Base-by-base conservation (phyloP, 2,113 vertebrate species). In the Bubalus kerabau region DNA sequence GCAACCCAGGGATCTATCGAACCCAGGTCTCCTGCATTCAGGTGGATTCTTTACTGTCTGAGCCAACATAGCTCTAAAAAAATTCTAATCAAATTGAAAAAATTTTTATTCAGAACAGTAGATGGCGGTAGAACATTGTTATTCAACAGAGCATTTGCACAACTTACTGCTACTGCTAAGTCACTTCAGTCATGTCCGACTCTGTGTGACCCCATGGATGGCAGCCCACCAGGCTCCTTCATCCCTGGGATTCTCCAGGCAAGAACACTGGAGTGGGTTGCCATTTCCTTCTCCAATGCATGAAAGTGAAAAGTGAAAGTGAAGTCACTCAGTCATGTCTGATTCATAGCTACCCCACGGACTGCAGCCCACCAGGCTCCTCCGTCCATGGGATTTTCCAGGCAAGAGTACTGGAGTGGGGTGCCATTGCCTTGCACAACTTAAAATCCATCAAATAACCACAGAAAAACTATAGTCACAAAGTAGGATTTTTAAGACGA, bases 91-190 rank as follows among this genome's bases (percentile, higher is more conserved):
- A 46, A 97, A 78, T 46, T 43, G 17, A 80, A 64, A 74, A 40
- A 13, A 7, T 7, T 28, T 71, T 43, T 78, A 78, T 60, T 84
- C 14, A 23, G 17, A 67, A 91, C 98, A 96, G 94, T 91, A 98
- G 98, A n/a, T 96, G 97, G 97, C 97, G 19, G 92, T 74, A 97
- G 81, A 92, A 62, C 21, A 88, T 76, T 13, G 13, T 67, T 87
- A 80, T 82, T 94, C 16, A 23, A 23, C 46, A 56, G 36, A 89
- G 30, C 26, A 28, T 88, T 91, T 11, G 4, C 9, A 54, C 32
- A 26, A 1, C 3, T 76, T 36, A 6, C 43, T 46, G 1, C 43
- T 46, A 7, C 43, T 46, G 43, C 43, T 46, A 46, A 46, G 43
- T 46, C 43, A 46, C 43, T 46, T 7, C 43, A 46, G 43, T 46